Evolutionary conservation across 2,888 invertebrate species (phyloP), one percentile per base, ranked within the genome.

Genomic region (Sturmia bella): DNA sequence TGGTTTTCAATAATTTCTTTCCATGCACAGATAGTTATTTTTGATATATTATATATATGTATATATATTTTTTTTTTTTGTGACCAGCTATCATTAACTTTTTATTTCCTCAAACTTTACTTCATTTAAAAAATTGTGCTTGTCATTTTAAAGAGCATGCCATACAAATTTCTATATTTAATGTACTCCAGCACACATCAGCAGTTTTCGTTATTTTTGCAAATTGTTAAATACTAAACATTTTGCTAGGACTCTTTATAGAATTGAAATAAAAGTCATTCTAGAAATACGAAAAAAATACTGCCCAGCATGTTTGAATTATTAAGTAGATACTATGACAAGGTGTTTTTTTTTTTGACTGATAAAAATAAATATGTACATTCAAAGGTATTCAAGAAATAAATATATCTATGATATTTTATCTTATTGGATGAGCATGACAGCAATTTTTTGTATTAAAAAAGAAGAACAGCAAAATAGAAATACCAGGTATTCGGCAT

Each of bases 81-180:
- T n/a, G 43, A 15, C 17, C 24, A 45, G 27, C 27, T 21, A 59
- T 41, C 21, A 43, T 21, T 1, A 37, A 17, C 21, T 32, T 32
- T 32, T 11, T 7, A 9, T 56, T 32, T 32, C 21, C 0, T 17
- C 15, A 0, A 21, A 2, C 32, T 12, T 12, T n/a, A 21, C 21
- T 59, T 24, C 32, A 9, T 9, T 32, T 32, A 32, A 50, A 24
- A 21, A 13, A 21, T 6, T 24, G 1, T 21, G 37, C 19, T 7
- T 56, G 27, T 56, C 68, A 43, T 56, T 12, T 21, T 32, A 56
- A 56, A 56, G n/a, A 1, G 9, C 9, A 7, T 37, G 57, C 12
- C 37, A n/a, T 21, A 48, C 45, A 48, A 37, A 12, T 57, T 70
- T 48, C 27, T 21, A 70, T 24, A 57, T 45, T 13, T 70, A 24